phyloP scores from a whole-genome alignment of 92 coral and sea anemone species.

The Actinostola sp. region DNA sequence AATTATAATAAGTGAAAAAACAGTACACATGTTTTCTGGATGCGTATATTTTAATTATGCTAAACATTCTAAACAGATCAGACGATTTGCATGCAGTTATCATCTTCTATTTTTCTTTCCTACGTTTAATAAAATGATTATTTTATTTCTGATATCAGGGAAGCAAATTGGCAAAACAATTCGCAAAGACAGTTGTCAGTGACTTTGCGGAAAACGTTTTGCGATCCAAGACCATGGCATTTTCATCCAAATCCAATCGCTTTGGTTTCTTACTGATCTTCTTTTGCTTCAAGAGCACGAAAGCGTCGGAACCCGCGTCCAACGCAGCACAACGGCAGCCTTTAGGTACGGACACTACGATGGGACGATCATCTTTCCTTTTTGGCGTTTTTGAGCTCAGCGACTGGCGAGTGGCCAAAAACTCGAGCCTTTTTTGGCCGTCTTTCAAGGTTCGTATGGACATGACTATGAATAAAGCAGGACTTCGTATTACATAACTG shows the following conservation, averaged over 20 bases:
- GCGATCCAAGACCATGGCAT: constrained; percentile 16
- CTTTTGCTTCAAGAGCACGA: constrained; percentile 4
- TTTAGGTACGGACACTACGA: constrained; percentile 13
- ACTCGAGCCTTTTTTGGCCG: constrained; percentile 18
- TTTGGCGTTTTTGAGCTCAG: not conserved
- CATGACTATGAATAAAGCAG: constrained; percentile 1
- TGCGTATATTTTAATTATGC: no score
- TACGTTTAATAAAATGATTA: no score
- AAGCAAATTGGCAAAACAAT: no score
- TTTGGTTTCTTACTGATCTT: not conserved
- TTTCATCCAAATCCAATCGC: not conserved
- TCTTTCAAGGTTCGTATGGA: constrained; percentile 29
- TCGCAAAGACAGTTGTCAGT: no score
- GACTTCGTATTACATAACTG: no score
- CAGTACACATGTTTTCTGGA: no score
- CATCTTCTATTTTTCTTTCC: no score
- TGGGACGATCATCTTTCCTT: constrained; percentile 16
- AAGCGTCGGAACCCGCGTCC: constrained; percentile 23
- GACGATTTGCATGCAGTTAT: no score
- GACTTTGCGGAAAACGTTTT: not conserved
- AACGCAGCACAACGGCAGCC: constrained; percentile 26
- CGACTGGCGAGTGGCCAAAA: not conserved
- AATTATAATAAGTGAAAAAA: no score
- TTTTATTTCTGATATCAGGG: no score
- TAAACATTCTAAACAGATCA: no score